A percentile compares a stretch with the other conserved stretches of the same genome.
phyloP scores from a whole-genome alignment of 2,888 invertebrate species.

The Euspilapteryx auroguttella region DNA sequence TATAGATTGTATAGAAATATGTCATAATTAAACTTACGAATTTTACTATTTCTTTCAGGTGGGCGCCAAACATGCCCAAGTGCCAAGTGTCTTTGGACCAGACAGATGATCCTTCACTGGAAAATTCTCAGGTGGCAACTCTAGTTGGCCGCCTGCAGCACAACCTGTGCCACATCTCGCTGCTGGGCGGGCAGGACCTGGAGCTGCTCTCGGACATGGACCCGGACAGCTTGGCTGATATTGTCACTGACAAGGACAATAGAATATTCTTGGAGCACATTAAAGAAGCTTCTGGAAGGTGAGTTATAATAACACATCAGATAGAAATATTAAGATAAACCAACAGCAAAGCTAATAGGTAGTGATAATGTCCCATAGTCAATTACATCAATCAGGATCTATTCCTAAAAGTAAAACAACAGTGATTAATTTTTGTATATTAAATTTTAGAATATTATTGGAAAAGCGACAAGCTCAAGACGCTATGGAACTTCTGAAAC shows the following conservation, averaged over 20 bases:
- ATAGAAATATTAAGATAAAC: no score
- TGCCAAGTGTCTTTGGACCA: constrained; percentile 65
- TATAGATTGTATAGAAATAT: no score
- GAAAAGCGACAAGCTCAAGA: constrained; percentile 87
- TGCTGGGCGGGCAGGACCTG: constrained; percentile 81
- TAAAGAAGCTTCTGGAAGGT: constrained; percentile 83
- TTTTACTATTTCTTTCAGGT: no score
- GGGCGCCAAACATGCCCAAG: constrained; percentile 67
- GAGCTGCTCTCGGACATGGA: constrained; percentile 88
- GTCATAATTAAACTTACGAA: no score
- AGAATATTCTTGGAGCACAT: constrained; percentile 77
- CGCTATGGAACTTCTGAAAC: constrained; percentile 80
- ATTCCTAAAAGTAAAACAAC: no score
- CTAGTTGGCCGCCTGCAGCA: constrained; percentile 77
- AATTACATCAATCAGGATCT: no score
- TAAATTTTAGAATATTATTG: constrained; percentile 63
- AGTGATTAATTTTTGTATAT: neutral
- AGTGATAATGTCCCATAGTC: no score
- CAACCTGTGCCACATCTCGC: constrained; percentile 82
- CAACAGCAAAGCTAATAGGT: no score
- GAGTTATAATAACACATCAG: constrained; percentile 13
- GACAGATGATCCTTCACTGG: constrained; percentile 54
- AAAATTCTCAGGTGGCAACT: constrained; percentile 67
- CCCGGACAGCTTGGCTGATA: constrained; percentile 83
- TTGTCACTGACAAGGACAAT: constrained; percentile 72